Conservation (phyloP, 1,140 invertebrate genomes). For the Aphelinus certus region DNA sequence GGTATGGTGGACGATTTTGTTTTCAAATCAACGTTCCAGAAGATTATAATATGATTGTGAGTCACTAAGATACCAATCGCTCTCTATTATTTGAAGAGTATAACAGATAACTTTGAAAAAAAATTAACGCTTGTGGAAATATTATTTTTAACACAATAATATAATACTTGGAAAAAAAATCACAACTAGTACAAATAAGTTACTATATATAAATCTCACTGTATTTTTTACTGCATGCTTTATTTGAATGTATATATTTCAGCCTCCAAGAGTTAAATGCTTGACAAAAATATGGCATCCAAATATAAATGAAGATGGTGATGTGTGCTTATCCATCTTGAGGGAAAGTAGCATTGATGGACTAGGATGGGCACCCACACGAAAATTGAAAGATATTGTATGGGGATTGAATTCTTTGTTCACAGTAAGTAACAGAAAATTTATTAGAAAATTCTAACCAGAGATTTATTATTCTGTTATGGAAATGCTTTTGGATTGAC, state of each 20-base stretch:
- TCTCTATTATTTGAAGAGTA: too few relatives aligned
- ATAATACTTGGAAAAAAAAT: too few relatives aligned
- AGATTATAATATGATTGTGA: slow-evolving; percentile 94
- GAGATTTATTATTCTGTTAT: neutral
- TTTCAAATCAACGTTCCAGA: slow-evolving; percentile 89
- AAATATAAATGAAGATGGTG: slow-evolving; percentile 94
- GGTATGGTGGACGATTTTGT: slow-evolving; percentile 85
- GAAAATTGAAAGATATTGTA: slow-evolving; percentile 92
- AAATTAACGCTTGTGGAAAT: too few relatives aligned
- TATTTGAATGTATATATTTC: slow-evolving; percentile 56
- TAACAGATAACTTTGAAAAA: too few relatives aligned
- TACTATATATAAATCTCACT: neutral
- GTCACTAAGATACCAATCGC: too few relatives aligned
- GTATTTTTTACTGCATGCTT: slow-evolving; percentile 17
- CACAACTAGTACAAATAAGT: too few relatives aligned
- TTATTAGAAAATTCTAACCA: neutral
- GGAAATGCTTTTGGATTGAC: slow-evolving; percentile 5
- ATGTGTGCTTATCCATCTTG: slow-evolving; percentile 91
- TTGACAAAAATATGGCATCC: slow-evolving; percentile 94
- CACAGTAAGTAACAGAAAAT: slow-evolving; percentile 73
- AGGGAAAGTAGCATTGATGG: slow-evolving; percentile 93
- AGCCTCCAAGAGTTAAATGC: slow-evolving; percentile 94
- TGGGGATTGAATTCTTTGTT: slow-evolving; percentile 95
- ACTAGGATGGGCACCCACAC: slow-evolving; percentile 93
- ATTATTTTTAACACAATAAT: too few relatives aligned